Evolutionary conservation across 2,888 invertebrate species (phyloP), one percentile per base, ranked within the genome.

Genomic region (Hemicrepidius hirtus): DNA sequence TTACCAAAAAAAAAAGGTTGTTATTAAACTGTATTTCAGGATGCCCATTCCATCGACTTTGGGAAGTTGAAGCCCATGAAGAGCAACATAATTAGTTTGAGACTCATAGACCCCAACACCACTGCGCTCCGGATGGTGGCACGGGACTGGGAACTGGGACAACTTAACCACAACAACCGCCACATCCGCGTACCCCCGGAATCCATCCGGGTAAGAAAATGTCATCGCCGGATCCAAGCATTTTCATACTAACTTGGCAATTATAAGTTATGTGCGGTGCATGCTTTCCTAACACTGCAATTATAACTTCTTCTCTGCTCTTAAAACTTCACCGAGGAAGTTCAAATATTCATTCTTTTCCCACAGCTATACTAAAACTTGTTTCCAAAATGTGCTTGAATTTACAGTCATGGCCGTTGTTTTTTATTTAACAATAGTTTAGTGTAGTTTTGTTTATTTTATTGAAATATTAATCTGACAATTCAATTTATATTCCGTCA

Each of bases 21-120:
- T 71, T 40, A 66, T 64, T 44, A 50, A 46, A 28, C 20, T 65
- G 32, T 41, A 72, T 74, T 79, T 55, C 73, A 86, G 86, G 93
- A 93, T 80, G 87, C 93, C 9, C 91, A 92, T 77, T 91, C 91
- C 1, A 79, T 93, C 9, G 88, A 92, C 75, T 85, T 92, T 62
- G 86, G 87, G 59, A 87, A 88, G 50, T 89, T 91, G 69, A 87
- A 88, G 55, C 88, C 89, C 66, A 88, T 90, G 0, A 89, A 89
- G 74, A 91, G 92, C 0, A 94, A 93, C 80, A 91, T 94, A 1
- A 92, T 93, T 0, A 91, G 92, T 0, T 87, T 94, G 77, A 89
- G 92, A 78, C 82, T 94, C 73, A 87, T 94, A 0, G 89, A 90
- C 79, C 87, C 89, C 44, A 87, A 88, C 0, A 88, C 88, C 74